phyloP scores from a whole-genome alignment of 2,888 invertebrate genomes.

The Allophyes oxyacanthae region DNA sequence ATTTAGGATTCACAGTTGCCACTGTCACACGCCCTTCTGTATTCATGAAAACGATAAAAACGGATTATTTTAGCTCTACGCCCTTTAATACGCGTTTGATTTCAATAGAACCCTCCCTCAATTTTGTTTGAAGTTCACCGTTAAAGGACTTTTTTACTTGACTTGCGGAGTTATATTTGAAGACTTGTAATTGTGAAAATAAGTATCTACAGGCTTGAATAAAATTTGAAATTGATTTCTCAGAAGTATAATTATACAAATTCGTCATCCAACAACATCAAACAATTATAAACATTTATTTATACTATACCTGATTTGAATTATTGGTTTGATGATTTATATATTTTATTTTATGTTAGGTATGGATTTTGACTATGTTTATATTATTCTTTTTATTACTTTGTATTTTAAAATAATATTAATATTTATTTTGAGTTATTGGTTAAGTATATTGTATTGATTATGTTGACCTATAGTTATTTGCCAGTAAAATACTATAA shows the following conservation, averaged over 20 bases:
- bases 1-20: constrained; percentile 67
- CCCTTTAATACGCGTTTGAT: constrained; percentile 56
- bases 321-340: too few relatives aligned
- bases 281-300: too few relatives aligned
- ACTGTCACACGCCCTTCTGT: constrained; percentile 60
- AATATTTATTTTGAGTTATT: too few relatives aligned
- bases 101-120: constrained; percentile 39
- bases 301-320: too few relatives aligned
- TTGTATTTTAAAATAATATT: too few relatives aligned
- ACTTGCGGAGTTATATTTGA: constrained; percentile 22
- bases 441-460: too few relatives aligned
- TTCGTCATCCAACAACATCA: too few relatives aligned
- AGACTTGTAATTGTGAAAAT: constrained; percentile 20
- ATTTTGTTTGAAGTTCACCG: constrained; percentile 31
- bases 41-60: constrained; percentile 69
- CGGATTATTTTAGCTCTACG: constrained; percentile 66
- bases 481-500: too few relatives aligned
- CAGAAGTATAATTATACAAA: background rate
- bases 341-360: too few relatives aligned
- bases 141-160: constrained; percentile 26
- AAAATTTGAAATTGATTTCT: background rate
- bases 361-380: too few relatives aligned
- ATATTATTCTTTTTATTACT: too few relatives aligned
- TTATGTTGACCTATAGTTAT: too few relatives aligned
- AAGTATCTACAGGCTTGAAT: constrained; percentile 8